Conservation (phyloP, 2,797 vertebrate genomes). For the Moxostoma hubbsi region DNA sequence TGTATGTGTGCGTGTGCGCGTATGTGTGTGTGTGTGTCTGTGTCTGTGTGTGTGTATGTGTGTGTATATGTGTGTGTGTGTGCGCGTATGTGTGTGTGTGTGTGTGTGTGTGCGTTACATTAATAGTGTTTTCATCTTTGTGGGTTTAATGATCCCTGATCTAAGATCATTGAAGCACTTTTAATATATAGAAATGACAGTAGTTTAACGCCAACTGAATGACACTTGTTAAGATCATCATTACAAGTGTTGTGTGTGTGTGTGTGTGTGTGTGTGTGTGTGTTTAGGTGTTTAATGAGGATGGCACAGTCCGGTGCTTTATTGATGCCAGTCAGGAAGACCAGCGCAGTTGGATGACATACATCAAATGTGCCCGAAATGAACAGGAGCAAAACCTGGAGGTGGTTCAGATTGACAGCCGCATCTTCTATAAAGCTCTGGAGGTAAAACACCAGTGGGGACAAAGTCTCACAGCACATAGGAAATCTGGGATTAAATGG, state of each 20-base stretch:
- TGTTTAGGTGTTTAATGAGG: slow-evolving; percentile 92
- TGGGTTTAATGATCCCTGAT: no score
- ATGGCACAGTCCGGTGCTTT: slow-evolving; percentile 92
- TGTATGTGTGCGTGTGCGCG: slow-evolving; percentile 62
- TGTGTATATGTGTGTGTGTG: slow-evolving; percentile 67
- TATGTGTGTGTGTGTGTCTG: slow-evolving; percentile 19
- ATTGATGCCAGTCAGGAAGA: slow-evolving; percentile 97
- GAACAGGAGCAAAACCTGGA: slow-evolving; percentile 98
- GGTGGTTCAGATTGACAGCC: slow-evolving; percentile 95
- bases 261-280: background rate
- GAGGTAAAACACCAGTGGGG: slow-evolving; percentile 76
- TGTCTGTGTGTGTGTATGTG: background rate
- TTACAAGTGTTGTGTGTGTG: background rate
- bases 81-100: slow-evolving; percentile 13
- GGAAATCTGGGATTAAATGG: no score
- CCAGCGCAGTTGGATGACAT: slow-evolving; percentile 99
- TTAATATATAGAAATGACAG: no score
- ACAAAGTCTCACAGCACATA: no score
- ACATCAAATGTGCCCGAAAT: slow-evolving; percentile 95
- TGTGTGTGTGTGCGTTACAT: background rate
- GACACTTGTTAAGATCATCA: no score
- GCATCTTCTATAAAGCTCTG: slow-evolving; percentile 96
- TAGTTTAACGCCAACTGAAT: no score
- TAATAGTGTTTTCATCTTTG: no score
- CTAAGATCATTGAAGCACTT: no score